Evolutionary conservation across 1,140 invertebrate species (phyloP).

Genomic region (Copidosoma floridanum): DNA sequence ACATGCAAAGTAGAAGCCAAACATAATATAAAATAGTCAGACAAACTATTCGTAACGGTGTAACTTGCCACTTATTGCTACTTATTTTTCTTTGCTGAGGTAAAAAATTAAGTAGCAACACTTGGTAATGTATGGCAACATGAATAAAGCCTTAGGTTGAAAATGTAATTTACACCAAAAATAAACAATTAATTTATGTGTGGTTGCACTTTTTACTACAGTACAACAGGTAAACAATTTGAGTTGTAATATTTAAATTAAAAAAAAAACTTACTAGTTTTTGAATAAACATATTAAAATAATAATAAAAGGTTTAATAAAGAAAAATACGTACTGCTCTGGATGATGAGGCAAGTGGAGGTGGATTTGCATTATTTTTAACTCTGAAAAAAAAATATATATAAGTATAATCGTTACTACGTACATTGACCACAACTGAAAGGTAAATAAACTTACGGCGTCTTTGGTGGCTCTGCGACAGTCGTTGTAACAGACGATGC

Average conservation of each 20-base stretch:
- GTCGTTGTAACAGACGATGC: neutral
- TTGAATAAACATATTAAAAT: neutral
- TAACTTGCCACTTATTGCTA: no score
- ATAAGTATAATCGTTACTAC: neutral
- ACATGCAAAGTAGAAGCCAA: no score
- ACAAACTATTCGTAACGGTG: conserved; percentile 2
- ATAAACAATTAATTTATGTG: neutral
- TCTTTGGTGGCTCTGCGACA: conserved; percentile 5
- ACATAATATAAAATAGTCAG: no score
- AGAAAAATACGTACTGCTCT: conserved; percentile 10
- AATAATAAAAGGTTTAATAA: neutral
- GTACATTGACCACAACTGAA: neutral
- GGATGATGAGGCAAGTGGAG: neutral
- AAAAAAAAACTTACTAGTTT: neutral
- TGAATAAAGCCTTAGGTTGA: no score
- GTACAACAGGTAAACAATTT: no score
- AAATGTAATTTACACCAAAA: no score
- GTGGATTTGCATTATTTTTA: conserved; percentile 7
- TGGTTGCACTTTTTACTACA: no score
- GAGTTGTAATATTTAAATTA: no score
- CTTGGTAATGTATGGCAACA: no score
- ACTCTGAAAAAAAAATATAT: conserved; percentile 4
- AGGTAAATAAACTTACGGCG: conserved; percentile 4
- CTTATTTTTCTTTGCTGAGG: no score
- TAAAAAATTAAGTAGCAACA: no score